Evolutionary conservation across 2,113 vertebrate genomes (phyloP).

Genomic region (pig (Sus scrofa)): T2T-Sscrofa CM000826.6:133906501-133907000

Average conservation of each 20-base stretch:
- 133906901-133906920: neutral
- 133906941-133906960: neutral
- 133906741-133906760: neutral
- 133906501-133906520: neutral
- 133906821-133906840: neutral
- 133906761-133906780: neutral
- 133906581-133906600: neutral
- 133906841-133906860: neutral
- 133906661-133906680: neutral
- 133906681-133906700: neutral
- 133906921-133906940: neutral
- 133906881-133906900: neutral
- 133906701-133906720: neutral
- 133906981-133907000: neutral
- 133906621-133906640: neutral
- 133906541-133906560: neutral
- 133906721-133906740: neutral
- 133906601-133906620: neutral
- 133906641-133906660: neutral
- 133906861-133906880: neutral
- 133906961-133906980: neutral
- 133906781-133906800: neutral
- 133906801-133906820: conserved; percentile 3
- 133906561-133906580: neutral
- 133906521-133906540: neutral